These are phyloP conservation scores for Sminthurides bifidus DNA, from an alignment of 1,140 invertebrate genomes.

Conservation along the genomic window DNA sequence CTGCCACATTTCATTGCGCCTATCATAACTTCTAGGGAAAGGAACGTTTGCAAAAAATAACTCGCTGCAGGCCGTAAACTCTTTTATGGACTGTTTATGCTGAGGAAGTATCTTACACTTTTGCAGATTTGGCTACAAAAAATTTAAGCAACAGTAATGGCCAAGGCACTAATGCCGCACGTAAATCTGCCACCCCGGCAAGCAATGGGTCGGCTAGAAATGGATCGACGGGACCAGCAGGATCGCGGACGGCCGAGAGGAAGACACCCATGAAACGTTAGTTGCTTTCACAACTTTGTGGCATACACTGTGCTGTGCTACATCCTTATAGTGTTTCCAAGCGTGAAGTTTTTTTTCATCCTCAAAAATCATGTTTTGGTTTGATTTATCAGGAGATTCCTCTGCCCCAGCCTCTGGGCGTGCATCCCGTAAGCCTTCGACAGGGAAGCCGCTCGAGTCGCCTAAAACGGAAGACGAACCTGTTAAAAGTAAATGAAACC, in stretches of 20 bases:
- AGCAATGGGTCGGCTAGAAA: neutral
- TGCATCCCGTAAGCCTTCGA: neutral
- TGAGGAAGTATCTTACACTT: too few species aligned
- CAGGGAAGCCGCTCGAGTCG: neutral
- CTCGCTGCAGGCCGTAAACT: too few species aligned
- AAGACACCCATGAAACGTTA: neutral
- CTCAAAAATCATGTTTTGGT: neutral
- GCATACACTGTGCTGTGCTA: neutral
- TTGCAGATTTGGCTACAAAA: constrained; percentile 2
- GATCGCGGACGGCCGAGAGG: too few species aligned
- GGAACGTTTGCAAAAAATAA: too few species aligned
- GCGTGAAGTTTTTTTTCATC: neutral
- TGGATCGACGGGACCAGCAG: too few species aligned
- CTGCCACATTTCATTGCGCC: too few species aligned
- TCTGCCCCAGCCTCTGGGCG: neutral
- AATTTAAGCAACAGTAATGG: neutral
- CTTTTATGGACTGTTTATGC: too few species aligned
- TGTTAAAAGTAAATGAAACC: neutral
- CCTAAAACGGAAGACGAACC: neutral
- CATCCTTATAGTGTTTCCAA: neutral
- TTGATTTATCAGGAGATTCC: neutral
- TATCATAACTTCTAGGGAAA: too few species aligned
- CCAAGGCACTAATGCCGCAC: neutral
- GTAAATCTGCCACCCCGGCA: neutral
- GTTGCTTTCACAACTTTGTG: neutral